A percentile compares a stretch with the other conserved stretches of the same genome.
Evolutionary conservation across 2,113 vertebrate genomes (phyloP).

Genomic region (Meriones unguiculatus): DNA sequence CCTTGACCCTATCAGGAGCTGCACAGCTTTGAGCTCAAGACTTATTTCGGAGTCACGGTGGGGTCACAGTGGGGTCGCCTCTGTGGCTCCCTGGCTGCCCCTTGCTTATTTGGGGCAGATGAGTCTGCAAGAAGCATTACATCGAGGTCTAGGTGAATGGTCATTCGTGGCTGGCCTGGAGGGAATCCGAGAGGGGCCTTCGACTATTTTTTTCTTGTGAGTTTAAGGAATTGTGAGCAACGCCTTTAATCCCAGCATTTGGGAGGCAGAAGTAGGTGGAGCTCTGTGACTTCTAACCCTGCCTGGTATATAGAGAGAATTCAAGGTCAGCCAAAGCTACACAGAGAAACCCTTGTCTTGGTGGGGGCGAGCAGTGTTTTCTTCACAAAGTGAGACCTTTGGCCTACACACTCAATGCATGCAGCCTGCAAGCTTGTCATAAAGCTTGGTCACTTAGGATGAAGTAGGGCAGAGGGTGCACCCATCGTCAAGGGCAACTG

Average conservation of each 20-base stretch:
- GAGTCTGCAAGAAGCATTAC: neutral
- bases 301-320: too few species aligned
- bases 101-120: neutral
- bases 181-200: neutral
- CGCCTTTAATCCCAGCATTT: neutral
- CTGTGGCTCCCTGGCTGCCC: neutral
- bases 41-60: neutral
- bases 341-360: neutral
- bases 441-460: neutral
- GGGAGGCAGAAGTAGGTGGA: neutral
- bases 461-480: neutral
- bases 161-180: neutral
- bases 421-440: neutral
- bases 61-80: neutral
- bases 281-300: too few species aligned
- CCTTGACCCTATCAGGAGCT: neutral
- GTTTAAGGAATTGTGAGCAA: neutral
- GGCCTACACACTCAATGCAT: neutral
- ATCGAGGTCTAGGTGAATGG: neutral
- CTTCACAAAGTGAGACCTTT: neutral
- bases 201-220: neutral
- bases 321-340: too few species aligned
- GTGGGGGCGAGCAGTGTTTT: neutral
- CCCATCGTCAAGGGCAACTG: neutral
- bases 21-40: rapidly evolving